Evolutionary conservation across 1,140 invertebrate genomes (phyloP), one percentile per base, ranked within the genome.

Genomic region (Heliconius hermathena): DNA sequence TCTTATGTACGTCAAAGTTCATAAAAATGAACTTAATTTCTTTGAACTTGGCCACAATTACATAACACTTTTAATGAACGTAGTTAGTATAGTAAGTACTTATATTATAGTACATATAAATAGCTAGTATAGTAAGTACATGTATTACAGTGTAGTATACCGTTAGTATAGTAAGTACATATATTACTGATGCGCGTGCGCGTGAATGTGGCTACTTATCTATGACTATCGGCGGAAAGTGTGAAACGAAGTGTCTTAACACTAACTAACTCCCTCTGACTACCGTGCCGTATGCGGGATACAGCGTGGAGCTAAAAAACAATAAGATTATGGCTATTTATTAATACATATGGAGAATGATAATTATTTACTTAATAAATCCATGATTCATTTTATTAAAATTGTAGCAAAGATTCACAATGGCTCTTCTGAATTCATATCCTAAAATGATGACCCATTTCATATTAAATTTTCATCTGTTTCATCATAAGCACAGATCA

Each of bases 391-490:
- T 36, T 36, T 8, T 36, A 29, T 78, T 76, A 74, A 57, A 46
- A 77, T 81, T 76, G 52, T n/a, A 76, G 75, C 75, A 76, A 76
- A 60, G 75, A 33, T 4, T 76, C 0, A 36, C 38, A 3, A 70
- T 71, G 60, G 36, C 60, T 1, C 4, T 52, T 0, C 16, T 29
- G 22, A 49, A 36, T 26, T 70, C 75, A 13, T 76, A 76, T 76
- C 36, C 22, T 2, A 49, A 29, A 20, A 71, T n/a, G 26, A 20
- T 76, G 26, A 22, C 13, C 8, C 5, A 70, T 13, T 85, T 84
- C 72, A n/a, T 85, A 8, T 60, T 77, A n/a, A 76, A 84, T 16
- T 82, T 83, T 9, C 83, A 85, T 71, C 41, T 85, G 22, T 82
- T 82, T 74, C 80, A 82, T 72, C 80, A 73, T 38, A 83, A 80